phyloP scores from a whole-genome alignment of 2,797 vertebrate species.

The Valencia hispanica region DNA sequence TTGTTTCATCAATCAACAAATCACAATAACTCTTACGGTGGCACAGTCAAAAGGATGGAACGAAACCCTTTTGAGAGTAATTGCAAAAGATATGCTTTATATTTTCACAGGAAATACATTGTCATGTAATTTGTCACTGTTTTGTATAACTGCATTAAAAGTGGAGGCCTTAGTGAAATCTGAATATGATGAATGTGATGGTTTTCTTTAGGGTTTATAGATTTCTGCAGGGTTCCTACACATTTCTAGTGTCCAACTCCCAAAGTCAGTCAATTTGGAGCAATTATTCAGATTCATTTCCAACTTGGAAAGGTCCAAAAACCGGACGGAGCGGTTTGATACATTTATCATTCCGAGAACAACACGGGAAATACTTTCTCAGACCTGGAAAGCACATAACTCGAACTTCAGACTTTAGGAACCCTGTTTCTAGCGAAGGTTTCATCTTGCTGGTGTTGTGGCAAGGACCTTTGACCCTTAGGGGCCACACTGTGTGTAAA shows the following conservation, averaged over 20 bases:
- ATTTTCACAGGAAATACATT: constrained; percentile 64
- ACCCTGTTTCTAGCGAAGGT: constrained; percentile 23
- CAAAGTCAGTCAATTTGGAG: not conserved
- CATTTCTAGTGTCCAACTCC: not conserved
- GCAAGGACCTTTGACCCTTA: constrained; percentile 48
- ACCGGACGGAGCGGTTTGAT: not conserved
- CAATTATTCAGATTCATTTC: not conserved
- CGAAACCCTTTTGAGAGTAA: constrained; percentile 39
- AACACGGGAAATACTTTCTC: too few relatives aligned
- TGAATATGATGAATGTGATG: constrained; percentile 43
- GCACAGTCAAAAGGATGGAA: constrained; percentile 37
- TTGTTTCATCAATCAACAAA: constrained; percentile 56
- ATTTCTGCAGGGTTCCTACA: constrained; percentile 21
- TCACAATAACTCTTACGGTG: constrained; percentile 29
- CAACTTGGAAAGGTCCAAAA: not conserved
- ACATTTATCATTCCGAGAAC: not conserved
- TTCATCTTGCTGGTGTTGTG: constrained; percentile 25
- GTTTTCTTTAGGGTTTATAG: constrained; percentile 62
- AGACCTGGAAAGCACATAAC: not conserved
- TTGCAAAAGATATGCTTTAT: constrained; percentile 58
- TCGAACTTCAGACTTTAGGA: constrained; percentile 19
- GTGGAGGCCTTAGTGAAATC: constrained; percentile 18
- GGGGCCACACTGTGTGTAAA: constrained; percentile 68
- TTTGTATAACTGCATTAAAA: constrained; percentile 46
- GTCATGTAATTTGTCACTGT: constrained; percentile 52